Conservation (phyloP, 1,140 invertebrate species). For the Procambarus clarkii region DNA sequence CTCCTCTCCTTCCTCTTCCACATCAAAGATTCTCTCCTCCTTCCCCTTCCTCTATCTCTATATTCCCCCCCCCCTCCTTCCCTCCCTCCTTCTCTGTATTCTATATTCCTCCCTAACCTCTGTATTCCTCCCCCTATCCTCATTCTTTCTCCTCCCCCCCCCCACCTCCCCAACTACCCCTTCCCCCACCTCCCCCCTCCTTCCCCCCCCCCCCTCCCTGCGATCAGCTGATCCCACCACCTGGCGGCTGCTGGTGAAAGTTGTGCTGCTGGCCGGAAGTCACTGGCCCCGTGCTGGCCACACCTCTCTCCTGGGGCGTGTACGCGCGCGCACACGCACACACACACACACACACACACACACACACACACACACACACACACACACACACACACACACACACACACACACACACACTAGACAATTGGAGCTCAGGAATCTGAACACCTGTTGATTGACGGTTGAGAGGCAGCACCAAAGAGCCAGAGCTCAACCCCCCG, state of each 20-base stretch:
- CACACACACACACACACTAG: too few species aligned
- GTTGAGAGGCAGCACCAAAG: too few species aligned
- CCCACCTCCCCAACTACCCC: not conserved
- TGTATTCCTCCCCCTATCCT: not conserved
- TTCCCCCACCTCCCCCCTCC: conserved; percentile 1
- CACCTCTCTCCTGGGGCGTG: conserved; percentile 10
- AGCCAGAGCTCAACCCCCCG: too few species aligned
- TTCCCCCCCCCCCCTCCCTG: not conserved
- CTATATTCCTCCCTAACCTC: not conserved
- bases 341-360: too few species aligned
- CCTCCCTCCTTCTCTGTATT: not conserved
- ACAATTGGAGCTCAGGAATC: too few species aligned
- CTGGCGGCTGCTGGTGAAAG: conserved; percentile 52
- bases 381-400: too few species aligned
- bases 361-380: too few species aligned
- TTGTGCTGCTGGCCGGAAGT: conserved; percentile 49
- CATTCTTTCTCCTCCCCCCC: not conserved
- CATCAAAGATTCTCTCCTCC: not conserved
- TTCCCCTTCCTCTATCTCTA: not conserved
- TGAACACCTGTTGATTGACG: too few species aligned
- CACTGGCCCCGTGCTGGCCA: conserved; percentile 19
- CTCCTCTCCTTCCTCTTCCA: not conserved
- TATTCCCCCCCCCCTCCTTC: not conserved
- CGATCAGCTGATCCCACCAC: conserved; percentile 40
- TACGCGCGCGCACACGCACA: conserved; percentile 19